Percentiles rank a stretch among this genome's conserved stretches.
Conservation (phyloP, 2,113 vertebrate species). For the Gallinago jamesoni region DNA sequence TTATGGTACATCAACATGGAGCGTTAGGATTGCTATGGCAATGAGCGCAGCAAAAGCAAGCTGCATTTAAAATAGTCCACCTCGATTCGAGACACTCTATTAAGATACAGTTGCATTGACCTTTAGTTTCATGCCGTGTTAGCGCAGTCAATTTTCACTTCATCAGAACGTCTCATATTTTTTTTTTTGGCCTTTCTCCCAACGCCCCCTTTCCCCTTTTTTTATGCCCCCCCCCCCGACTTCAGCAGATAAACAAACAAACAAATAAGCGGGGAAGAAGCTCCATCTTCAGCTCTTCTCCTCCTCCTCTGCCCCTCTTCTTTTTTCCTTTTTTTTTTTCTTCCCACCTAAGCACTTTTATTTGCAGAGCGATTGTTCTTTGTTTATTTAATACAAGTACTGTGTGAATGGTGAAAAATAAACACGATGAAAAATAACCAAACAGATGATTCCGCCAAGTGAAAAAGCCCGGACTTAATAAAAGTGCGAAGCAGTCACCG, state of each 20-base stretch:
- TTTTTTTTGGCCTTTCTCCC: neutral
- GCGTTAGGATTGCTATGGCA: constrained; percentile 74
- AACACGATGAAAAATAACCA: constrained; percentile 98
- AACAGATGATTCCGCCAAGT: constrained; percentile 88
- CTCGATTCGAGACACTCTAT: constrained; percentile 81
- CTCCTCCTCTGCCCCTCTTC: neutral
- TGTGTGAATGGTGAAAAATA: constrained; percentile 95
- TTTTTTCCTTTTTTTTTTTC: neutral
- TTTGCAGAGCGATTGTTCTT: constrained; percentile 82
- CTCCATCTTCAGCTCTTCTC: constrained; percentile 9
- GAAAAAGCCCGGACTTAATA: constrained; percentile 92
- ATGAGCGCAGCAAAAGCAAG: constrained; percentile 68
- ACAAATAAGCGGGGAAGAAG: constrained; percentile 7
- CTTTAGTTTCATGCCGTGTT: constrained; percentile 82
- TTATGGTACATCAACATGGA: constrained; percentile 72
- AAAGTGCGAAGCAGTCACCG: constrained; percentile 93
- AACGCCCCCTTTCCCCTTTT: neutral
- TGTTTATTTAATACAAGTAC: constrained; percentile 96
- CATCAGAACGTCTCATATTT: constrained; percentile 64
- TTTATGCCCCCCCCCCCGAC: neutral
- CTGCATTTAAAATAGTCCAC: constrained; percentile 69
- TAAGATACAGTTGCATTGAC: constrained; percentile 85
- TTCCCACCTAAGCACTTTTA: constrained; percentile 78
- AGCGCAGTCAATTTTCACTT: constrained; percentile 78
- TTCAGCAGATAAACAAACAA: constrained; percentile 40